These are phyloP conservation scores for Xiphorhynchus erythropygius DNA, from an alignment of 2,797 vertebrate species.

Conservation along the genomic window DNA sequence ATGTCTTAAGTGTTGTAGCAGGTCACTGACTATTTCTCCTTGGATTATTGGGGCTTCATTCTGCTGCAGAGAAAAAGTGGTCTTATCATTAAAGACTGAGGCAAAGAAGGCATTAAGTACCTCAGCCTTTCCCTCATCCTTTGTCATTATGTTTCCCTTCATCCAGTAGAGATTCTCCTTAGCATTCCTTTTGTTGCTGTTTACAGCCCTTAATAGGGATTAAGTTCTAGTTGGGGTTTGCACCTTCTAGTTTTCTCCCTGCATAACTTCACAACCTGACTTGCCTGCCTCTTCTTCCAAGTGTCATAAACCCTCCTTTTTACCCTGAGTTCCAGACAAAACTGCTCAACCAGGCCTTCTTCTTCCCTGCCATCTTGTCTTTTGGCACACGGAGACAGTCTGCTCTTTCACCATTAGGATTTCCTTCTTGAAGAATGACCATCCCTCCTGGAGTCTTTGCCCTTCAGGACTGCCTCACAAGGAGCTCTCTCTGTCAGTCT, in stretches of 20 bases:
- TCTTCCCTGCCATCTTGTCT: not conserved
- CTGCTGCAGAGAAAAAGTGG: not conserved
- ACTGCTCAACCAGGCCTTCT: not conserved
- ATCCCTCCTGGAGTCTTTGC: not conserved
- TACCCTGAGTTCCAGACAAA: not conserved
- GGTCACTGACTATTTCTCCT: not conserved
- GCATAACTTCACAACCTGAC: not conserved
- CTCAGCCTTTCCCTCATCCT: not conserved
- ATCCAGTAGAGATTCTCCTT: not conserved
- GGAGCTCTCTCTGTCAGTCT: not conserved
- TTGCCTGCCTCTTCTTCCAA: not conserved
- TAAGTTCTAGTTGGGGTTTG: not conserved
- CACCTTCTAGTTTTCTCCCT: not conserved
- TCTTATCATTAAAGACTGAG: not conserved
- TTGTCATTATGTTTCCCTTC: not conserved
- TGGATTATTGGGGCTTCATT: not conserved
- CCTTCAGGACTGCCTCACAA: not conserved
- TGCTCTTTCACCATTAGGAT: not conserved
- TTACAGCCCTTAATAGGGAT: not conserved
- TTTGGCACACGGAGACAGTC: fast-evolving
- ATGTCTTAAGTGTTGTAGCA: not conserved
- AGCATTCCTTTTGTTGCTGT: not conserved
- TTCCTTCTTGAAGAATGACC: not conserved
- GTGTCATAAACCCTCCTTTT: not conserved
- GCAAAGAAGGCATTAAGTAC: not conserved